phyloP scores from a whole-genome alignment of 2,113 vertebrate genomes.

The Oophaga pumilio region DNA sequence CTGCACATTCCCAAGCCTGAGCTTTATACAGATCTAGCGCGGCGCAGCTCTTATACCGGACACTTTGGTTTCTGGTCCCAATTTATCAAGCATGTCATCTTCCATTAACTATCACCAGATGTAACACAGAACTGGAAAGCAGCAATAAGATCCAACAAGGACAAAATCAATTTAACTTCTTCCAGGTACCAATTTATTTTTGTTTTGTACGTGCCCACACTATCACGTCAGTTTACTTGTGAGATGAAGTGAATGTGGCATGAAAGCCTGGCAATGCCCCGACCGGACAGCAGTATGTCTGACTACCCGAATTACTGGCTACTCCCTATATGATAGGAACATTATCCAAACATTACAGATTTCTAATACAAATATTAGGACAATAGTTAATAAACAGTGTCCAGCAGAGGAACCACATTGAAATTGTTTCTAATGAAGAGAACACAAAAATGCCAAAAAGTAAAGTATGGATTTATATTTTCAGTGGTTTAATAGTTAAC shows the following conservation, averaged over 20 bases:
- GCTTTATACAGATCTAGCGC: conserved; percentile 20
- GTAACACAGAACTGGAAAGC: conserved; percentile 1
- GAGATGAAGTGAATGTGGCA: neutral
- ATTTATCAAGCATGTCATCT: conserved; percentile 19
- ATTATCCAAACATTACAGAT: neutral
- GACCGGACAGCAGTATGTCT: neutral
- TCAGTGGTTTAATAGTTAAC: too few relatives aligned
- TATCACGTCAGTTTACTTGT: neutral
- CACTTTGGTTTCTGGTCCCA: conserved; percentile 19
- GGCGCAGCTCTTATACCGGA: conserved; percentile 16
- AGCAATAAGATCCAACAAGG: neutral
- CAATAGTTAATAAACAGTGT: too few relatives aligned
- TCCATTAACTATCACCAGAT: conserved; percentile 6
- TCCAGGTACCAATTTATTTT: neutral
- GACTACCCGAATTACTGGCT: neutral
- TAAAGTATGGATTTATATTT: too few relatives aligned
- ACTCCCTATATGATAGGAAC: neutral
- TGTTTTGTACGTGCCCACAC: neutral
- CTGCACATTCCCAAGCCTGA: conserved; percentile 54
- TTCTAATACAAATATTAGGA: neutral
- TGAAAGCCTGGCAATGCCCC: neutral
- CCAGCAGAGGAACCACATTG: too few relatives aligned
- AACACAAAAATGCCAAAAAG: too few relatives aligned
- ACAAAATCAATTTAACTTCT: neutral
- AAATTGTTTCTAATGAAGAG: too few relatives aligned